These are phyloP conservation scores for Euphydryas editha DNA, from an alignment of 2,888 invertebrate genomes.

Conservation along the genomic window DNA sequence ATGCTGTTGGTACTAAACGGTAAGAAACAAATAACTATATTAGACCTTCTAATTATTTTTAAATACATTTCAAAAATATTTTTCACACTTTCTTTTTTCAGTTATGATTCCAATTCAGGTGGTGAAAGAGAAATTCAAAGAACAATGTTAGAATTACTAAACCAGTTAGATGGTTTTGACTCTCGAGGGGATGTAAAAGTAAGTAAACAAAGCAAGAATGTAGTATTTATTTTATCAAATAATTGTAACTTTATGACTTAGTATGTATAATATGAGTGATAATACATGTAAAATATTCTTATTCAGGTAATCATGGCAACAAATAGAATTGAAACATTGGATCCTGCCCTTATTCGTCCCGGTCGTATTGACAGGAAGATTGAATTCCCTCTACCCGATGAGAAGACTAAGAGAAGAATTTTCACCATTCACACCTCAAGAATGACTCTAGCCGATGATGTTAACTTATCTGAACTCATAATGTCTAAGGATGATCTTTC, in stretches of 20 bases:
- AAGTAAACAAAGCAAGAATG: constrained; percentile 40
- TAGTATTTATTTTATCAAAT: no score
- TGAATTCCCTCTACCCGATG: constrained; percentile 99
- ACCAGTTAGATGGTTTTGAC: constrained; percentile 99
- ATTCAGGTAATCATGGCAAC: constrained; percentile 97
- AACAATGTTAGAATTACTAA: constrained; percentile 99
- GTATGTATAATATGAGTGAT: no score
- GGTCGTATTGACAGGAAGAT: constrained; percentile 99
- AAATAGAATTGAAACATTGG: constrained; percentile 98
- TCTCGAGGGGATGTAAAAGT: constrained; percentile 98
- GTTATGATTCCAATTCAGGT: constrained; percentile 99
- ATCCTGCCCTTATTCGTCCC: constrained; percentile 98
- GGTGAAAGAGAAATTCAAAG: constrained; percentile 99
- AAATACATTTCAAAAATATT: neutral
- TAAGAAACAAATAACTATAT: constrained; percentile 45
- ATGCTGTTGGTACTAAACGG: constrained; percentile 99
- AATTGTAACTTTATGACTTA: no score
- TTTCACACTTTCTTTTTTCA: constrained; percentile 43
- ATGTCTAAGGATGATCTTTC: constrained; percentile 99
- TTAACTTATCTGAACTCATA: constrained; percentile 97
- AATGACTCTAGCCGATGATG: constrained; percentile 99
- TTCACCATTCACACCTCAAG: constrained; percentile 99
- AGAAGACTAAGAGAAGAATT: constrained; percentile 98
- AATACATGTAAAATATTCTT: constrained; percentile 25
- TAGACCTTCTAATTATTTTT: neutral